These are phyloP conservation scores for Drosophila truncata DNA, from an alignment of 1,140 invertebrate genomes.

Conservation along the genomic window DNA sequence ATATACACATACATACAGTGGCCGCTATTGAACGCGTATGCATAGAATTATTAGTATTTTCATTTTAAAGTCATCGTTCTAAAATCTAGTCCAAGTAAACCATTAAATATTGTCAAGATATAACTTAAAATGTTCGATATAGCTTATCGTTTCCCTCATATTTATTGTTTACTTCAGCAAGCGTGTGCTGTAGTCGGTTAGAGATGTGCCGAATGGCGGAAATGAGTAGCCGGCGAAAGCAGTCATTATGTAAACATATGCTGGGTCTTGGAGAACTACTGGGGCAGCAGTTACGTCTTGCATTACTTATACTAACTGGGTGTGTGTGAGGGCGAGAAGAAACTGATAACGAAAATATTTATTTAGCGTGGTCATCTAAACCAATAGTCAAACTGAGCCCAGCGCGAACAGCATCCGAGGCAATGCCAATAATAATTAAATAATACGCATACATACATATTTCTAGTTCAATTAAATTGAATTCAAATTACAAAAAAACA, in stretches of 20 bases:
- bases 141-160: too few relatives aligned
- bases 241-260: slow-evolving; percentile 46
- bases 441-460: slow-evolving; percentile 53
- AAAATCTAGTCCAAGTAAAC: too few relatives aligned
- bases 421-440: slow-evolving; percentile 45
- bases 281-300: slow-evolving; percentile 9
- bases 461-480: slow-evolving; percentile 42
- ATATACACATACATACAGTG: background rate
- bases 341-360: slow-evolving; percentile 27
- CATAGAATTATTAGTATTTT: too few relatives aligned
- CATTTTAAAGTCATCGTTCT: too few relatives aligned
- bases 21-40: background rate
- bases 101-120: too few relatives aligned
- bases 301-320: slow-evolving; percentile 22
- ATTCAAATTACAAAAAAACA: slow-evolving; percentile 53
- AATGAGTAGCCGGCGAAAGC: slow-evolving; percentile 19
- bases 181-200: background rate
- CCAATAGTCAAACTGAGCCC: background rate
- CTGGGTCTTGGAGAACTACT: slow-evolving; percentile 9
- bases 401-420: slow-evolving; percentile 15
- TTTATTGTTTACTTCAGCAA: background rate
- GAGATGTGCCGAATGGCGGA: background rate
- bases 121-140: too few relatives aligned
- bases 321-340: background rate
- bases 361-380: background rate